Evolutionary conservation across 2,888 invertebrate genomes (phyloP).

Genomic region (Tenthredo notha): DNA sequence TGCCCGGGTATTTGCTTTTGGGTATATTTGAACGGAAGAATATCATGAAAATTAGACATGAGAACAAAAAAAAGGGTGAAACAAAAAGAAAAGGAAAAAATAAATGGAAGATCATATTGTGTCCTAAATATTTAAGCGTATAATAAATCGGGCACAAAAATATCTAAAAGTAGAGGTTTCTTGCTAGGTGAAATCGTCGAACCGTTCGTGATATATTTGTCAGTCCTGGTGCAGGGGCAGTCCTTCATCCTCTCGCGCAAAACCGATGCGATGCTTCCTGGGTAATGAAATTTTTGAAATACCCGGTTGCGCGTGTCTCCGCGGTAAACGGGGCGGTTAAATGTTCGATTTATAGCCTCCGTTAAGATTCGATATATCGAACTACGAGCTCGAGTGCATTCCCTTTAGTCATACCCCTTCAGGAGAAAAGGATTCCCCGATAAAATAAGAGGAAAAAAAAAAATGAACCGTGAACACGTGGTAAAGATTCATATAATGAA

Average conservation of each 20-base stretch:
- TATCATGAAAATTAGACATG: neutral
- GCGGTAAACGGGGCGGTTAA: constrained; percentile 42
- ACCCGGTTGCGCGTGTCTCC: constrained; percentile 43
- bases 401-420: neutral
- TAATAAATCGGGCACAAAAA: neutral
- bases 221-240: constrained; percentile 48
- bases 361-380: constrained; percentile 43
- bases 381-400: neutral
- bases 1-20: neutral
- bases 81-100: neutral
- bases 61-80: neutral
- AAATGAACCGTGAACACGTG: neutral
- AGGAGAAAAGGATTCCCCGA: neutral
- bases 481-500: neutral
- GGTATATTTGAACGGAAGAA: neutral
- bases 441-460: neutral
- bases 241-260: constrained; percentile 51
- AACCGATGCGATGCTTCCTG: constrained; percentile 46
- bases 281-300: constrained; percentile 51
- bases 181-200: neutral
- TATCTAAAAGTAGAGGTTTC: neutral
- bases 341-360: constrained; percentile 46
- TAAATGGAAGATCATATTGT: neutral
- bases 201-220: constrained; percentile 36
- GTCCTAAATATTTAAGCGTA: neutral